Evolutionary conservation across 2,113 vertebrate species (phyloP).

Genomic region (Notarius quadriscutis): DNA sequence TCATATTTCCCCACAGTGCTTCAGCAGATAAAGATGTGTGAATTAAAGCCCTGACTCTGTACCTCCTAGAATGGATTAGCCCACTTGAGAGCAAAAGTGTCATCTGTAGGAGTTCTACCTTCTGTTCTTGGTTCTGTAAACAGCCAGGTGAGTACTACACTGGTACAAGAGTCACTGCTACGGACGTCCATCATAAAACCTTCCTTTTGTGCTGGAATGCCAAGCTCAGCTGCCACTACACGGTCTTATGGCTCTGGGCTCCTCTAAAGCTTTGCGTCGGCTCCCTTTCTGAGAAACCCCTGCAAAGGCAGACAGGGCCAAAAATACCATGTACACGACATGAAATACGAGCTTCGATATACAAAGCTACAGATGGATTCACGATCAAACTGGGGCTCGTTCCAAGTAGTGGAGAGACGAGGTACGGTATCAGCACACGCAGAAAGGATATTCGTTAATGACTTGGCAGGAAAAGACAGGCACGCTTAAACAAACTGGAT

Average conservation of each 20-base stretch:
- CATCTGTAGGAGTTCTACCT: neutral
- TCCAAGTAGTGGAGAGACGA: neutral
- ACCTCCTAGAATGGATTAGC: neutral
- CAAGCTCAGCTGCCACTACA: constrained; percentile 44
- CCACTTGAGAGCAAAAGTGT: neutral
- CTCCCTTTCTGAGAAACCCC: constrained; percentile 46
- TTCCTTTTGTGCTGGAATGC: neutral
- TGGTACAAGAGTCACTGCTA: neutral
- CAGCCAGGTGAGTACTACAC: neutral
- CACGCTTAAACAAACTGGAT: neutral
- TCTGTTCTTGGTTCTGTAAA: neutral
- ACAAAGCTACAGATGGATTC: constrained; percentile 24
- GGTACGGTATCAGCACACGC: neutral
- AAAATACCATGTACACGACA: constrained; percentile 50
- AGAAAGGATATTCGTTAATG: neutral
- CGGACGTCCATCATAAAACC: neutral
- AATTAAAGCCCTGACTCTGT: neutral
- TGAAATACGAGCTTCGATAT: constrained; percentile 49
- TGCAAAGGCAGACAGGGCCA: constrained; percentile 45
- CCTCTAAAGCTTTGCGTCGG: constrained; percentile 41
- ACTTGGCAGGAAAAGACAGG: neutral
- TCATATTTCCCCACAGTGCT: constrained; percentile 7
- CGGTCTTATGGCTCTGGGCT: constrained; percentile 50
- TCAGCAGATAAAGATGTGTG: neutral
- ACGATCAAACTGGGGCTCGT: constrained; percentile 17